Conservation (phyloP, 2,888 invertebrate species). For the Tinea trinotella region DNA sequence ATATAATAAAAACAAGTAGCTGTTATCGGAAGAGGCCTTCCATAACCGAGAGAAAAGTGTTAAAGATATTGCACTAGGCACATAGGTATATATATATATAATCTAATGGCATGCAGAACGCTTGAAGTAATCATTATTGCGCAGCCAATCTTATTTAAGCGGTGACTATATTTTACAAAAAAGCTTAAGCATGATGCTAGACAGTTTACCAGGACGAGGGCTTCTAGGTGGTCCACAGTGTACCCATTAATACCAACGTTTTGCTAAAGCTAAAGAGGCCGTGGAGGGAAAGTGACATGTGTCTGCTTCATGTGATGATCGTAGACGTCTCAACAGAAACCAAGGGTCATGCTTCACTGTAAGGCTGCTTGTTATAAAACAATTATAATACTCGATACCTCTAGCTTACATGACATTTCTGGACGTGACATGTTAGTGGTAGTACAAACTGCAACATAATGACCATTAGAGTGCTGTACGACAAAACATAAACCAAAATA, state of each 20-base stretch:
- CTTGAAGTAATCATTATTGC: constrained; percentile 73
- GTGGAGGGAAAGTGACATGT: constrained; percentile 58
- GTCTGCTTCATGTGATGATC: constrained; percentile 47
- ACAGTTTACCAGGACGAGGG: constrained; percentile 71
- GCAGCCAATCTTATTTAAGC: constrained; percentile 73
- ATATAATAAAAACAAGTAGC: constrained; percentile 40
- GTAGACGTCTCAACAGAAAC: constrained; percentile 40
- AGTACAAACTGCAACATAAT: constrained; percentile 73
- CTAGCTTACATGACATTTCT: constrained; percentile 73
- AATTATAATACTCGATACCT: constrained; percentile 68
- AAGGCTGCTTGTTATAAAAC: constrained; percentile 43
- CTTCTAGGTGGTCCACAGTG: constrained; percentile 68
- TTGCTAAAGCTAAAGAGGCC: constrained; percentile 68
- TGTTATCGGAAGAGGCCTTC: constrained; percentile 53
- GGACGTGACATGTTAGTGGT: constrained; percentile 73
- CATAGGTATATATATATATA: constrained; percentile 70
- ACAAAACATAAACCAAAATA: constrained; percentile 31
- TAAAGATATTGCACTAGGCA: constrained; percentile 70
- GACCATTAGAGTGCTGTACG: constrained; percentile 65
- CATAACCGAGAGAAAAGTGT: constrained; percentile 65
- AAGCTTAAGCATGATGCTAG: constrained; percentile 73
- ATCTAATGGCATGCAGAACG: constrained; percentile 73
- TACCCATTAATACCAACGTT: constrained; percentile 68
- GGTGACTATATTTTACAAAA: constrained; percentile 72
- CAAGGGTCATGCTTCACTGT: constrained; percentile 59